Evolutionary conservation across 2,888 invertebrate species (phyloP).

Genomic region (Phyllotreta cruciferae): DNA sequence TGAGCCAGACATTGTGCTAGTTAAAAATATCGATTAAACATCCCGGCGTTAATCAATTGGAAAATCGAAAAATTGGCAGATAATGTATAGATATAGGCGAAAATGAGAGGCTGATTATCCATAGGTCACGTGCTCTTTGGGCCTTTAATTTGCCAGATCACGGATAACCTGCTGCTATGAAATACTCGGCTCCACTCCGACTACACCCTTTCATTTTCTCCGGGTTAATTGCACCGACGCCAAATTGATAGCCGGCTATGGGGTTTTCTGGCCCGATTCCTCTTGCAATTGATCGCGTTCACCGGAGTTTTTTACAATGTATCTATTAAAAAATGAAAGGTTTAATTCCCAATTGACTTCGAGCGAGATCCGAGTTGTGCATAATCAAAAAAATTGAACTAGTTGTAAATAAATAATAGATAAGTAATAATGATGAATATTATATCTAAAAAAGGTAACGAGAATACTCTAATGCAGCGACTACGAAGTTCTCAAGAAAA

Average conservation of each 20-base stretch:
- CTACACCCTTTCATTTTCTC: conserved; percentile 56
- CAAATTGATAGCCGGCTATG: conserved; percentile 48
- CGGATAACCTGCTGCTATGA: conserved; percentile 51
- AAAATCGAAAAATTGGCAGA: no score
- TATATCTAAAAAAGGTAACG: no score
- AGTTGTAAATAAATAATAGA: no score
- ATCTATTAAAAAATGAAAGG: no score
- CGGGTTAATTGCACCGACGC: conserved; percentile 50
- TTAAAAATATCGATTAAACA: conserved; percentile 1
- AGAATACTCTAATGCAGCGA: conserved; percentile 16
- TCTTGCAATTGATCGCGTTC: no score
- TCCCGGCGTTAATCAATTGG: no score
- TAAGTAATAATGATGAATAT: no score
- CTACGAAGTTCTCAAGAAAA: conserved; percentile 36
- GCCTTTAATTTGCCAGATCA: conserved; percentile 54
- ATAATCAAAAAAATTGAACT: no score
- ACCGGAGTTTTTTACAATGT: no score
- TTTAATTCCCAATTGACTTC: no score
- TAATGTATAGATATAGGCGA: background rate
- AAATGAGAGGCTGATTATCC: conserved; percentile 35
- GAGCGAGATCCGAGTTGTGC: no score
- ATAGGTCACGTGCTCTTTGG: conserved; percentile 43
- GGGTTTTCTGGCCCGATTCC: no score
- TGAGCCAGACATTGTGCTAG: background rate
- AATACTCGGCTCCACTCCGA: conserved; percentile 50